Percentiles rank a stretch among this genome's conserved stretches.
Conservation (phyloP, 2,113 vertebrate species). For the Pitta sordida region DNA sequence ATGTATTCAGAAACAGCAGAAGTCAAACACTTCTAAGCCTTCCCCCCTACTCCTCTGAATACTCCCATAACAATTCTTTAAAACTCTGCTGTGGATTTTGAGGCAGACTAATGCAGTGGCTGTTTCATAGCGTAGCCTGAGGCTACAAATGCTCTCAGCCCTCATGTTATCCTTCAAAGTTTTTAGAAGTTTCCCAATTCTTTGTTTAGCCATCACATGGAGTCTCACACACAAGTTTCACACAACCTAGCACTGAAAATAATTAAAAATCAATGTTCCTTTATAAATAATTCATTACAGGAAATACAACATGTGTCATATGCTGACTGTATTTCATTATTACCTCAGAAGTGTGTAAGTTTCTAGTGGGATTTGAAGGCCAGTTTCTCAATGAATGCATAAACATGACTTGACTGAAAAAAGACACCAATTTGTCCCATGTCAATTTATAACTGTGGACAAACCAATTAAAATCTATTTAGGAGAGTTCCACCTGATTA, state of each 20-base stretch:
- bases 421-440: neutral
- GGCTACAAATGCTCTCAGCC: conserved; percentile 69
- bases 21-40: conserved; percentile 59
- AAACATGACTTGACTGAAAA: neutral
- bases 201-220: neutral
- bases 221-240: neutral
- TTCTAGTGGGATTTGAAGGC: neutral
- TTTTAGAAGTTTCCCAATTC: conserved; percentile 27
- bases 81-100: conserved; percentile 61
- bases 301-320: neutral
- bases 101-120: conserved; percentile 24
- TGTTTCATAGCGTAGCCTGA: conserved; percentile 61
- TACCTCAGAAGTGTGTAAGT: neutral
- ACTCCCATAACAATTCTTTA: conserved; percentile 57
- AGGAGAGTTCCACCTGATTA: neutral
- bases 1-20: conserved; percentile 57
- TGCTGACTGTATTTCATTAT: neutral
- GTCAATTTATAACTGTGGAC: neutral
- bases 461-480: neutral
- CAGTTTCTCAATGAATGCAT: neutral
- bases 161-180: conserved; percentile 65
- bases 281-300: conserved; percentile 16
- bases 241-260: neutral
- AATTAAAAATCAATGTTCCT: conserved; percentile 13
- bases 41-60: neutral